Evolutionary conservation across 2,888 invertebrate genomes (phyloP), one percentile per base, ranked within the genome.

Genomic region (Yponomeuta cagnagella): DNA sequence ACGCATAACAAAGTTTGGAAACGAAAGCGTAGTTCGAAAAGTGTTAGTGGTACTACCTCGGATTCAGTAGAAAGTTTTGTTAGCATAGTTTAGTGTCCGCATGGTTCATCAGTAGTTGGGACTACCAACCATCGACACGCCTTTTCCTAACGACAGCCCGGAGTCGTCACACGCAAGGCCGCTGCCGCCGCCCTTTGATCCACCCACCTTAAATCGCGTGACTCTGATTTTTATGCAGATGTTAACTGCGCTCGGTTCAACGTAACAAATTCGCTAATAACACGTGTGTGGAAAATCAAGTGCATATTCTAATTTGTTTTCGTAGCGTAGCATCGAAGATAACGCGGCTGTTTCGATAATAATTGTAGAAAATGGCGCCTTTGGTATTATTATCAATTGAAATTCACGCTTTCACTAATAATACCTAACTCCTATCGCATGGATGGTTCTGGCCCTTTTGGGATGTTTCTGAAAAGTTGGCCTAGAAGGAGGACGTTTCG

Each of bases 141-240:
- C 92, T 92, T 91, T 92, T 89, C 89, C 89, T 92, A 90, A 91
- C 89, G 90, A 91, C 88, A 89, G 89, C 86, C 91, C 89, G 88
- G 90, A 90, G 89, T 91, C 87, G 91, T 89, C 87, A 83, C 85
- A 87, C 87, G 84, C 91, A 90, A 90, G 89, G 89, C 82, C 88
- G 87, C 71, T 70, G 73, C 90, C 90, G 73, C 90, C 90, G 91
- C 90, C 91, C 90, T 90, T 91, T 88, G 91, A 90, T 91, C 92
- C 91, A 92, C 92, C 91, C 92, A 92, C 92, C 88, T 89, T 84
- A 86, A 85, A 86, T 89, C 87, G 89, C 89, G 88, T 89, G 88
- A 90, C 89, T 43, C 43, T 85, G 69, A 37, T 63, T 63, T 69
- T 69, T 52, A 68, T 68, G 68, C 68, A 68, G 68, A 52, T 30